Evolutionary conservation across 2,888 invertebrate genomes (phyloP), one percentile per base, ranked within the genome.

Genomic region (Pterobdella sp.): DNA sequence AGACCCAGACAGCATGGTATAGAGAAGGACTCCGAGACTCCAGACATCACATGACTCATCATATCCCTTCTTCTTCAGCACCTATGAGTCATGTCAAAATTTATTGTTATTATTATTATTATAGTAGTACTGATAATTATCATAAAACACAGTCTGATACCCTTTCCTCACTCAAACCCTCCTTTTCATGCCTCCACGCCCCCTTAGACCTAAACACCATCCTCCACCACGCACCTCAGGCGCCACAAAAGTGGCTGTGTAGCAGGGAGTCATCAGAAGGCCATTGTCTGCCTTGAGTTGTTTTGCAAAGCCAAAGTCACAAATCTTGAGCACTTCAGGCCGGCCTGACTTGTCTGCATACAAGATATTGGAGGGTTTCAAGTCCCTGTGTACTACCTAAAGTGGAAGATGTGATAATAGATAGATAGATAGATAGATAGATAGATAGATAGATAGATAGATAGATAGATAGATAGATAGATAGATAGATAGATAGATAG

Each of bases 31-130:
- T 76, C 98, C 98, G 77, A 97, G 87, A 76, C 95, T 95, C 97
- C 97, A 98, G 79, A 97, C 94, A 87, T 98, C 97, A 86, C 97
- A 97, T 68, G 97, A 95, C 74, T 94, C 91, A 82, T 97, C 97
- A 81, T 98, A 98, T 1, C 97, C 97, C 82, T 97, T 97, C 31
- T 93, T 88, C 82, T 95, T 95, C 36, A 98, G 86, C 73, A 96
- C 85, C 82, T 85, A 79, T 1, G 18, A 22, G 32, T 49, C 32
- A 79, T 35, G n/a, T 31, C 26, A 1, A 60, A 60, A 10, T 2
- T 31, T 22, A 29, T 22, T 34, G n/a, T 67, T 2, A 42, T 42
- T 7, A 42, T 42, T 7, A 42, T 42, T 7, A 42, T 63, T 10
- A n/a, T 10, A 26, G n/a, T 63, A 26, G 63, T 10, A 10, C 7